phyloP scores from a whole-genome alignment of 1,140 invertebrate species.

The Melanaphis sacchari region DNA sequence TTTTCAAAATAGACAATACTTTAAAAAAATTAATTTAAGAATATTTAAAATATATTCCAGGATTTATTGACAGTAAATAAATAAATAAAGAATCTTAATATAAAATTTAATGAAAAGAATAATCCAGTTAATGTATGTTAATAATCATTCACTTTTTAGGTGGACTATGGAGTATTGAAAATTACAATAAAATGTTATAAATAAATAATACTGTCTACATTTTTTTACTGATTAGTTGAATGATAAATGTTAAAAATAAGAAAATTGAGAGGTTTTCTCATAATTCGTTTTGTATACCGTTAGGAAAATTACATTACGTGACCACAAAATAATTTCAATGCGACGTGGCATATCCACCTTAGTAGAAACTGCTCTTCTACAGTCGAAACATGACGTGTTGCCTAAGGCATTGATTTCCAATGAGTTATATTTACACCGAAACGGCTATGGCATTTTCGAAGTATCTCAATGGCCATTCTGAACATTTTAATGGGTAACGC shows the following conservation, averaged over 20 bases:
- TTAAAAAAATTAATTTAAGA: too few species aligned
- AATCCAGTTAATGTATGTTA: too few species aligned
- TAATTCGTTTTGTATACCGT: background rate
- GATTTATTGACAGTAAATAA: background rate
- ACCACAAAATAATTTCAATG: background rate
- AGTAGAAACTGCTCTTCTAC: background rate
- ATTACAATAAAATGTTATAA: too few species aligned
- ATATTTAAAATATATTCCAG: background rate
- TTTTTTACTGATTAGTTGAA: background rate
- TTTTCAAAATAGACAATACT: too few species aligned
- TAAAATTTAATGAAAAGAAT: background rate
- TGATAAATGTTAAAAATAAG: background rate
- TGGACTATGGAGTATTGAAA: too few species aligned
- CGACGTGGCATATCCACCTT: background rate
- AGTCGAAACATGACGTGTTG: background rate
- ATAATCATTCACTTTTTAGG: too few species aligned
- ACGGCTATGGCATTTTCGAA: background rate
- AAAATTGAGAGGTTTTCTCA: background rate
- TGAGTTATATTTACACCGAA: background rate
- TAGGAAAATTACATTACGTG: background rate
- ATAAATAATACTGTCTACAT: too few species aligned
- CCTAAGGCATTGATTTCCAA: background rate
- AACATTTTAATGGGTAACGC: background rate
- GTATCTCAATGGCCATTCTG: background rate
- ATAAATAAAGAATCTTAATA: background rate